These are phyloP conservation scores for human DNA, from an alignment of 2,113 vertebrate species.

Conservation along the genomic window DNA sequence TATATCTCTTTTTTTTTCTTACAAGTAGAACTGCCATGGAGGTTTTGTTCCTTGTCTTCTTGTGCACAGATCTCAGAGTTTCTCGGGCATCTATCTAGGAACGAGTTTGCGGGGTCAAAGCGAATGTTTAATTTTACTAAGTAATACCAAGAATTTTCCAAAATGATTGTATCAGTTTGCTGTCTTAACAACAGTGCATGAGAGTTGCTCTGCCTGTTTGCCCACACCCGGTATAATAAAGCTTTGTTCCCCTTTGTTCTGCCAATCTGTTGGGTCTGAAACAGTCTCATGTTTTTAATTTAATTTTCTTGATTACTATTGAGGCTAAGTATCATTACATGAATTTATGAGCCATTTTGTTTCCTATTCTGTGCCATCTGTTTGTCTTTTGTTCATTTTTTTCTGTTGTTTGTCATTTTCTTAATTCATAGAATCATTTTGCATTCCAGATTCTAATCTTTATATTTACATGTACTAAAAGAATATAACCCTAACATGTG, in stretches of 20 bases:
- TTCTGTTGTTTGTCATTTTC: not conserved
- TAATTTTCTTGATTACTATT: not conserved
- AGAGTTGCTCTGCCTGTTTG: not conserved
- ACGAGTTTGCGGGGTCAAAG: not conserved
- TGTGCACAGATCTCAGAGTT: not conserved
- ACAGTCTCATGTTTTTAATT: not conserved
- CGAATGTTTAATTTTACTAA: not conserved
- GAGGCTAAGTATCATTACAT: not conserved
- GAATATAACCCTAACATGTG: not conserved
- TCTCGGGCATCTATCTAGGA: not conserved
- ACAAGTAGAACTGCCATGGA: not conserved
- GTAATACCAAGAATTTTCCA: not conserved
- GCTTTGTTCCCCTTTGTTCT: not conserved
- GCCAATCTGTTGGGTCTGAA: not conserved
- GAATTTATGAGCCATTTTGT: not conserved
- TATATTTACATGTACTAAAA: not conserved
- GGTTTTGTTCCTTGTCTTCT: not conserved
- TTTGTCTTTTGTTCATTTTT: constrained; percentile 33
- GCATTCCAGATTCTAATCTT: not conserved
- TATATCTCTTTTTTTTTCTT: not conserved
- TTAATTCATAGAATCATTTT: not conserved
- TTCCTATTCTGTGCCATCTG: constrained; percentile 11
- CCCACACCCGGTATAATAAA: not conserved
- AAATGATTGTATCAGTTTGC: not conserved
- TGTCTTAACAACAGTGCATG: not conserved